These are phyloP conservation scores for Choristoneura rosaceana DNA, from an alignment of 2,888 invertebrate species.

Conservation along the genomic window DNA sequence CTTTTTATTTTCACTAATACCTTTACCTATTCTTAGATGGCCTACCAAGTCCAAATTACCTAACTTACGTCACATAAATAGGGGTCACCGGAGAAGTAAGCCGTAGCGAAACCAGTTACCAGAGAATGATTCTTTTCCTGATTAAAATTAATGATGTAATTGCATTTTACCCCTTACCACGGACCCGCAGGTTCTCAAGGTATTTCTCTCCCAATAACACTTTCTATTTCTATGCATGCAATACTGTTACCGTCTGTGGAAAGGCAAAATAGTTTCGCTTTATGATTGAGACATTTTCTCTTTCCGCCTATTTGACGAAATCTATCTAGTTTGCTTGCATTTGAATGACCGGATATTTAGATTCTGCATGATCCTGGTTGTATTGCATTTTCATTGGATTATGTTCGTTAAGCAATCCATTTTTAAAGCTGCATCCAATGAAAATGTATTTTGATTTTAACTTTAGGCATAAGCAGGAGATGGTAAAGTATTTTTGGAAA, in stretches of 20 bases:
- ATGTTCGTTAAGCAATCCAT: background rate
- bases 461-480: slow-evolving; percentile 13
- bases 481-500: slow-evolving; percentile 33
- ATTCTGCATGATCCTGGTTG: slow-evolving; percentile 67
- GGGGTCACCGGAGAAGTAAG: slow-evolving; percentile 75
- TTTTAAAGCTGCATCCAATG: slow-evolving; percentile 5
- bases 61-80: slow-evolving; percentile 62
- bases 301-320: slow-evolving; percentile 53
- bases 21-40: slow-evolving; percentile 66
- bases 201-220: slow-evolving; percentile 83
- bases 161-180: slow-evolving; percentile 83
- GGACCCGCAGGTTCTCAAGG: slow-evolving; percentile 87
- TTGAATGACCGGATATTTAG: slow-evolving; percentile 54
- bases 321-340: slow-evolving; percentile 71
- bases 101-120: slow-evolving; percentile 65
- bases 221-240: slow-evolving; percentile 80
- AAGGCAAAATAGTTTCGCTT: slow-evolving; percentile 49
- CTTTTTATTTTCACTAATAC: slow-evolving; percentile 67
- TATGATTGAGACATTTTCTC: slow-evolving; percentile 46
- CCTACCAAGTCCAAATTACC: slow-evolving; percentile 57
- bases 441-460: slow-evolving; percentile 13
- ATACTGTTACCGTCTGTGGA: slow-evolving; percentile 59
- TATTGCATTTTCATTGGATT: slow-evolving; percentile 39
- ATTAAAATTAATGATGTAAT: slow-evolving; percentile 81
- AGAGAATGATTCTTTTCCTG: slow-evolving; percentile 71